phyloP scores from a whole-genome alignment of 2,888 invertebrate genomes.

The Lasioglossum calceatum region DNA sequence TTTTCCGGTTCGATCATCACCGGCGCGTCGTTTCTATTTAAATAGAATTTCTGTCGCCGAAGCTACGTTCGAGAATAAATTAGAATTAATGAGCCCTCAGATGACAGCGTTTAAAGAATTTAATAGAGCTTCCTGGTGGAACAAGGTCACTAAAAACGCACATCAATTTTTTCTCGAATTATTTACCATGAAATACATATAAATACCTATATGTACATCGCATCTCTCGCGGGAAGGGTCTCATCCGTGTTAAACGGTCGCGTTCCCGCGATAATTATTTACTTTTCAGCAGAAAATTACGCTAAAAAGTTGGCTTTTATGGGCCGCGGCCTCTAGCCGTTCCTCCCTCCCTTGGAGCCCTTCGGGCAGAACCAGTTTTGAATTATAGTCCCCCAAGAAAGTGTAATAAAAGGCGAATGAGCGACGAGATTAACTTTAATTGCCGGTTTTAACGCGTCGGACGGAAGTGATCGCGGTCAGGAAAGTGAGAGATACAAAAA shows the following conservation, averaged over 20 bases:
- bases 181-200: not conserved
- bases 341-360: not conserved
- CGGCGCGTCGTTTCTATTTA: not conserved
- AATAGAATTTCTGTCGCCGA: not conserved
- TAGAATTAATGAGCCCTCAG: not conserved
- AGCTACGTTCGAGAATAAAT: not conserved
- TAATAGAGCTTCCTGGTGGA: not conserved
- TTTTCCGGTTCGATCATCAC: not conserved
- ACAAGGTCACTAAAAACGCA: not conserved
- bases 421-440: conserved; percentile 40
- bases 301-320: conserved; percentile 7
- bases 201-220: not conserved
- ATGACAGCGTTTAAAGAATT: not conserved
- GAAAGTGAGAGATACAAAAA: conserved; percentile 34
- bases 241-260: not conserved
- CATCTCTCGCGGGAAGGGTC: not conserved
- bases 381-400: conserved; percentile 30
- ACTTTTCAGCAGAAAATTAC: not conserved
- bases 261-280: not conserved
- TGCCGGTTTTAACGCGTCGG: conserved; percentile 31
- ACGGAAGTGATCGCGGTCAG: conserved; percentile 21
- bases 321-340: not conserved
- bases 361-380: conserved; percentile 33
- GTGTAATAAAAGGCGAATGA: conserved; percentile 30
- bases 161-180: not conserved